phyloP scores from a whole-genome alignment of 2,797 vertebrate genomes.

The Diplodus sargus region DNA sequence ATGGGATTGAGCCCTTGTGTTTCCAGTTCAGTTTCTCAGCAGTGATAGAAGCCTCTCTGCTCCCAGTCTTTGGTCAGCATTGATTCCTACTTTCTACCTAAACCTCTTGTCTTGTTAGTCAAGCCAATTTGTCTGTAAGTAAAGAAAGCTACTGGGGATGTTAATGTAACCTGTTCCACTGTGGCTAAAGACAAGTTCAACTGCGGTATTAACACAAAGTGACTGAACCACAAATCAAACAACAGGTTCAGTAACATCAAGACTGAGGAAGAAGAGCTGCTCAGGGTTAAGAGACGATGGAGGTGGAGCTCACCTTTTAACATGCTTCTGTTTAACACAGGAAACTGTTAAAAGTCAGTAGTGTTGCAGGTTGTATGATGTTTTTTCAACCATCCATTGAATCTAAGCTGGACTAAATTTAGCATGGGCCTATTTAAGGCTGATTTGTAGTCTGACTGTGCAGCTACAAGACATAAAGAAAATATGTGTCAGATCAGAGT shows the following conservation, averaged over 20 bases:
- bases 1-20: no score
- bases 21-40: not conserved
- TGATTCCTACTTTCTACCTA: conserved; percentile 10
- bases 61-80: conserved; percentile 3
- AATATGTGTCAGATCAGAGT: not conserved
- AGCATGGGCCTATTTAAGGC: not conserved
- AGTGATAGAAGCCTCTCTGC: not conserved
- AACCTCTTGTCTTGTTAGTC: conserved; percentile 38
- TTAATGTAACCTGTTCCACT: conserved; percentile 49
- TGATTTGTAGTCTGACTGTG: not conserved
- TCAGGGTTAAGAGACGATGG: not conserved
- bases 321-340: not conserved
- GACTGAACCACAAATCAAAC: conserved; percentile 2
- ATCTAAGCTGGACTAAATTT: not conserved
- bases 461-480: not conserved
- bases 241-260: conserved; percentile 1
- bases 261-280: not conserved
- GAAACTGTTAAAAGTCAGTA: not conserved
- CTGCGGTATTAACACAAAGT: not conserved
- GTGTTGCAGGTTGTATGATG: not conserved
- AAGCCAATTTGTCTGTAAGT: conserved; percentile 33
- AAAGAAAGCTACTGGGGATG: conserved; percentile 26
- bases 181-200: conserved; percentile 13
- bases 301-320: not conserved
- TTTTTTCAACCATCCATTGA: not conserved